Base-by-base conservation (phyloP, 2,797 vertebrate genomes). In the Atherinosoma microstoma region DNA sequence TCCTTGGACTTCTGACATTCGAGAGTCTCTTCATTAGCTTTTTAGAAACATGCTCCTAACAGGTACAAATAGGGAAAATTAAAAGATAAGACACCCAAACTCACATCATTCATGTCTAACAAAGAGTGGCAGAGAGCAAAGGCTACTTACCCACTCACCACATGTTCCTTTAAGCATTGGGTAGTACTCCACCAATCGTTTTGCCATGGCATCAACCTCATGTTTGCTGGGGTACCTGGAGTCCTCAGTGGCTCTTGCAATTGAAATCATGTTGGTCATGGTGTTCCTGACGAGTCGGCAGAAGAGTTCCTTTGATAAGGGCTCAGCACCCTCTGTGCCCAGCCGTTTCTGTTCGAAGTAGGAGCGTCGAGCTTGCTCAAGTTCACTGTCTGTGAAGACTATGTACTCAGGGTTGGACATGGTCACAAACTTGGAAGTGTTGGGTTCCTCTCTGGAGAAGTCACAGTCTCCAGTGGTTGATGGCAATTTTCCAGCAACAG, bases 321-420 rank as follows among this genome's bases (percentile, higher is more conserved):
- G 38, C 54, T 15, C 35, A 22, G 1, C 59, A 27, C 58, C 40
- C 53, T 84, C 58, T 1, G 74, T 74, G 3, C 70, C 79, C 35
- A 81, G 57, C 2, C 62, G 36, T 65, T 86, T 66, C 71, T 85
- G 63, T 24, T 87, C 71, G 42, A 80, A 85, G 64, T 83, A 84
- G 67, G 60, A 62, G 27, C 15, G 9, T 62, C 68, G 2, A 10
- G 12, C 63, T 3, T 75, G 62, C 51, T 80, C 67, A 61, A 85
- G 80, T 34, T 82, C 76, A 85, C 81, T 78, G 62, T 85, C 81
- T 30, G 77, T 77, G 70, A 73, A 84, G 45, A 87, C 59, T 68
- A 84, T 72, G 75, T 85, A 86, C 61, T 79, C 59, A 72, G 73
- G 80, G 49, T 62, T 81, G 70, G 85, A 80, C 57, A 87, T 54